Evolutionary conservation across 2,797 vertebrate genomes (phyloP).

Genomic region (Micrastur ruficollis): DNA sequence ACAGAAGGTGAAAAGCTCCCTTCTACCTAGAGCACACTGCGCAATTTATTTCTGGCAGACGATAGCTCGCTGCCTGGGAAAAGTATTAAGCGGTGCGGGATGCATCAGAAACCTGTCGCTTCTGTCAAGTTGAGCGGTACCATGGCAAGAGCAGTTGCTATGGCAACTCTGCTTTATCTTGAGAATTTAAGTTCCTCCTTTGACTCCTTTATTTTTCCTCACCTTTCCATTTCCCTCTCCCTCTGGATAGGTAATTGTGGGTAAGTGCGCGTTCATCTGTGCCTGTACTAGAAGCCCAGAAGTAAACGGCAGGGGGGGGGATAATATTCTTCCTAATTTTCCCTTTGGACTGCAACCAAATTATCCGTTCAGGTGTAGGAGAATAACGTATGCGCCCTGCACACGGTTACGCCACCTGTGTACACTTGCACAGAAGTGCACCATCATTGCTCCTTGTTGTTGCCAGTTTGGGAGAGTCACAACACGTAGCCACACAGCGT

Average conservation of each 20-base stretch:
- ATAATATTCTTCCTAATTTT: neutral
- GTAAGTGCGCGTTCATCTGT: neutral
- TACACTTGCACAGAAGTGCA: accelerated
- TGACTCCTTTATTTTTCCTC: neutral
- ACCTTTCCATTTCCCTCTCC: neutral
- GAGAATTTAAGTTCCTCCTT: neutral
- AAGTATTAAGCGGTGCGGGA: neutral
- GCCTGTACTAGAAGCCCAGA: neutral
- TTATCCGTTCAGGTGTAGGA: accelerated
- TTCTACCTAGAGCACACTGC: neutral
- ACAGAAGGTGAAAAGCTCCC: neutral
- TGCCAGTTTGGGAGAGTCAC: neutral
- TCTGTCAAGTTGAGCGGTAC: neutral
- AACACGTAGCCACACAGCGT: accelerated
- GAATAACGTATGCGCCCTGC: accelerated
- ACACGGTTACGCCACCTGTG: accelerated
- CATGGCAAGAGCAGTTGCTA: neutral
- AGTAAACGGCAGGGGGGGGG: neutral
- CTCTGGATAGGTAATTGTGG: too few relatives aligned
- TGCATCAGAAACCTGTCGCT: neutral
- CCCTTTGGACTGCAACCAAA: neutral
- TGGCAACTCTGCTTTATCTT: neutral
- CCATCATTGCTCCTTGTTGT: neutral
- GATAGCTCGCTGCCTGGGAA: neutral
- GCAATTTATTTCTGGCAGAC: neutral